These are phyloP conservation scores for Heterohyrax brucei DNA, from an alignment of 2,797 vertebrate species.

Conservation along the genomic window DNA sequence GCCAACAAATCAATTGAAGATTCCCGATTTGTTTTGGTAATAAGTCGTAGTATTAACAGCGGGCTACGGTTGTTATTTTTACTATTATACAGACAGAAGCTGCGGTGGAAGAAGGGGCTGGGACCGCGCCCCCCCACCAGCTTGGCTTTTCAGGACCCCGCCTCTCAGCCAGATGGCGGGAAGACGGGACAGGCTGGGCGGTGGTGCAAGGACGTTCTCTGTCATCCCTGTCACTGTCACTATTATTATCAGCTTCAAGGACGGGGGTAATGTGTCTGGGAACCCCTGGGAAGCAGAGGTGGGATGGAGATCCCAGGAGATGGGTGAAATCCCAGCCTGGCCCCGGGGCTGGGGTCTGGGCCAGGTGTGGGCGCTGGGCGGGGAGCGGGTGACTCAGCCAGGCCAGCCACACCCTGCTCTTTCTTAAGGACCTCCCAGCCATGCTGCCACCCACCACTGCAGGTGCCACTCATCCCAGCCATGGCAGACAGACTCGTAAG, in stretches of 20 bases:
- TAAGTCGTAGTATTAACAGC: rapidly evolving
- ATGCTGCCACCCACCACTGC: neutral
- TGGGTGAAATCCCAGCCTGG: neutral
- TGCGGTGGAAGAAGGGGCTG: neutral
- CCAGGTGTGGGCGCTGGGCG: constrained; percentile 56
- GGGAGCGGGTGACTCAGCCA: constrained; percentile 56
- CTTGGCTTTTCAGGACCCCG: neutral
- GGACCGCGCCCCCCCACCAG: rapidly evolving
- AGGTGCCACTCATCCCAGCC: neutral
- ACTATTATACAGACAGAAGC: rapidly evolving
- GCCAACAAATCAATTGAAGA: neutral
- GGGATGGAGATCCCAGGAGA: neutral
- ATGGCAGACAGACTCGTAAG: constrained; percentile 58
- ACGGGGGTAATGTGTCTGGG: neutral
- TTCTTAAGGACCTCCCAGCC: constrained; percentile 34
- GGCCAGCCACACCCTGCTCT: neutral
- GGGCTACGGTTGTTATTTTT: rapidly evolving
- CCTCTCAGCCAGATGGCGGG: neutral
- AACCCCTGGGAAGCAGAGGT: neutral
- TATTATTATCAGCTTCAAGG: neutral
- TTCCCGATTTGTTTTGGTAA: too few relatives aligned
- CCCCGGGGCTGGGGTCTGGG: constrained; percentile 70
- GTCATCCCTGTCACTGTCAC: rapidly evolving
- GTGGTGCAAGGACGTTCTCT: neutral
- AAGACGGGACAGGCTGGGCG: neutral